These are phyloP conservation scores for Druceiella hillmani DNA, from an alignment of 2,888 invertebrate species.

Conservation along the genomic window DNA sequence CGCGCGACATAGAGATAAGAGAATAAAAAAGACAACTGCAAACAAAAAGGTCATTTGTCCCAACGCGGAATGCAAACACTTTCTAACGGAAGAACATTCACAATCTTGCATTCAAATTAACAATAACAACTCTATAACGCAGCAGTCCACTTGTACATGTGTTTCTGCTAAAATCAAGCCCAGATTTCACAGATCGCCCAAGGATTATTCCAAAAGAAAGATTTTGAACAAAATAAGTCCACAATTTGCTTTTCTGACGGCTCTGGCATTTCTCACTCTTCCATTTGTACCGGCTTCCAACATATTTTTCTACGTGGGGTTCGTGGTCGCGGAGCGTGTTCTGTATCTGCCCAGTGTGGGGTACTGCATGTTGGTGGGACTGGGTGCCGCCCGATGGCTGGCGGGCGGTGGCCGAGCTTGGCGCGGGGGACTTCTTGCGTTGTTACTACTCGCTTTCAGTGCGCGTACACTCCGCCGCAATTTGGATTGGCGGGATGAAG, in stretches of 20 bases:
- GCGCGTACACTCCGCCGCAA: constrained; percentile 78
- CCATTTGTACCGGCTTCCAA: constrained; percentile 96
- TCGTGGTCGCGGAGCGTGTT: constrained; percentile 94
- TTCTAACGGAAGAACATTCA: constrained; percentile 62
- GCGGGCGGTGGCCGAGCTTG: constrained; percentile 42
- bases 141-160: constrained; percentile 47
- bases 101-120: constrained; percentile 64
- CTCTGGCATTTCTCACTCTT: constrained; percentile 73
- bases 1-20: constrained; percentile 37
- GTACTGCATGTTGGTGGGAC: constrained; percentile 81
- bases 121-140: constrained; percentile 62
- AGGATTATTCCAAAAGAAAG: constrained; percentile 39
- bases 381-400: constrained; percentile 55
- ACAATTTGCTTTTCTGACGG: constrained; percentile 51
- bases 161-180: constrained; percentile 28
- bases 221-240: constrained; percentile 38
- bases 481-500: constrained; percentile 89
- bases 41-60: constrained; percentile 41
- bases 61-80: constrained; percentile 65
- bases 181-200: constrained; percentile 33
- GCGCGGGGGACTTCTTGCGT: constrained; percentile 43
- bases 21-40: constrained; percentile 27
- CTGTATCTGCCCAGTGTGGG: constrained; percentile 96
- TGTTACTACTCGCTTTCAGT: constrained; percentile 64
- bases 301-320: constrained; percentile 95